Evolutionary conservation across 2,797 vertebrate genomes (phyloP), one percentile per base, ranked within the genome.

Genomic region (Schizopygopsis pylzovi): DNA sequence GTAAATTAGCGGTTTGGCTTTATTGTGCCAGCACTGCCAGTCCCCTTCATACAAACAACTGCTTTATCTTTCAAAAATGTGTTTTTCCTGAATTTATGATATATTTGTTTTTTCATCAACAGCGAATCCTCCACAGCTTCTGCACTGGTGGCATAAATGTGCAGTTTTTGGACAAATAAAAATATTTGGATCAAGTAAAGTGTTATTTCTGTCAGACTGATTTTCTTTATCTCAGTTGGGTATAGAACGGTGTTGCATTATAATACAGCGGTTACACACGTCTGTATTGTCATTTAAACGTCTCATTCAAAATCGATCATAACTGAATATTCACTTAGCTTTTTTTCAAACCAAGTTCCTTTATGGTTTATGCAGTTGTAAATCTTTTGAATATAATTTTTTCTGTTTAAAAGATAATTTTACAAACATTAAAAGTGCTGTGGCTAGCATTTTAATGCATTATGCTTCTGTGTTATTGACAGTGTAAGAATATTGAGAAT

Each of bases 41-140:
- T 96, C 95, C 90, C 95, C 95, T 96, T 96, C 94, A 90, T 11
- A 96, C 92, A 92, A 59, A 56, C 5, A 9, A 9, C 6, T 12
- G 4, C 13, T 72, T 37, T 39, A 16, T 10, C 25, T 37, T 33
- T 47, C 0, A 56, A 22, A 67, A 22, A 78, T 18, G 11, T 2
- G 13, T n/a, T 25, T 25, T 59, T 28, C 1, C 39, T 13, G 0
- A 54, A 22, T 72, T 63, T 37, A 39, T 39, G 52, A 90, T 91
- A 75, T 84, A 4, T 2, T 5, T 77, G 0, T 18, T 83, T 47
- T 78, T 88, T 79, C 88, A 68, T 94, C 92, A 93, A 85, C 96
- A 99, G 98, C 12, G 98, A 99, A 94, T 99, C 98, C 41, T 99
- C 98, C 28, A 99, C 98, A 95, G 98, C 98, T 88, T 99, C 98